Evolutionary conservation across 2,797 vertebrate genomes (phyloP).

Genomic region (Cossypha heuglini): DNA sequence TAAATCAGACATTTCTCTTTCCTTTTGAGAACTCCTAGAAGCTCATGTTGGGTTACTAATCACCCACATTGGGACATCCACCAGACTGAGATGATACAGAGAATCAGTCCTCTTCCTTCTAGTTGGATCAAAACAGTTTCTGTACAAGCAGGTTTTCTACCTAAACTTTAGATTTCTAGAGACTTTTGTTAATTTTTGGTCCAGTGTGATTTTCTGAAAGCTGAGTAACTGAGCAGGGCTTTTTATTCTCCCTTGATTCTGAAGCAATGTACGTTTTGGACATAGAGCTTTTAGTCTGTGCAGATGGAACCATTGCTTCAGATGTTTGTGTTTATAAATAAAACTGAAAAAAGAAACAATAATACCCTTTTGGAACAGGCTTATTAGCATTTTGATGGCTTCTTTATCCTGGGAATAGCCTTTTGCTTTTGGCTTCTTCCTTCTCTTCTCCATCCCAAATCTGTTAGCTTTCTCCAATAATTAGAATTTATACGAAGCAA

Average conservation of each 20-base stretch:
- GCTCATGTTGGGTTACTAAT: not conserved
- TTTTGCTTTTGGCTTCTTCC: slow-evolving; percentile 3
- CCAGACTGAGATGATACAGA: not conserved
- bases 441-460: not conserved
- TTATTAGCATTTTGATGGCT: slow-evolving; percentile 49
- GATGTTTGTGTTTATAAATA: slow-evolving; percentile 6
- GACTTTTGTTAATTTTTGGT: not conserved
- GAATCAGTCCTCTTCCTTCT: not conserved
- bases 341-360: slow-evolving; percentile 11
- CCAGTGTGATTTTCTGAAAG: not conserved
- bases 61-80: not conserved
- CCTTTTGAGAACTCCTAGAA: not conserved
- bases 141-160: not conserved
- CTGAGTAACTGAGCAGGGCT: not conserved
- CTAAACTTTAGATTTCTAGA: not conserved
- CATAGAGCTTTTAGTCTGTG: not conserved
- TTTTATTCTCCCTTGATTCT: not conserved
- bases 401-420: slow-evolving; percentile 18
- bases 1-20: not conserved
- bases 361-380: not conserved
- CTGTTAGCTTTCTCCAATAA: slow-evolving; percentile 16
- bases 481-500: slow-evolving; percentile 26
- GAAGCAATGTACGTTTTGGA: not conserved
- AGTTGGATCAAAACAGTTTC: not conserved
- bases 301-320: slow-evolving; percentile 1